Base-by-base conservation (phyloP, 2,888 invertebrate genomes). In the Cheilosia variabilis region DNA sequence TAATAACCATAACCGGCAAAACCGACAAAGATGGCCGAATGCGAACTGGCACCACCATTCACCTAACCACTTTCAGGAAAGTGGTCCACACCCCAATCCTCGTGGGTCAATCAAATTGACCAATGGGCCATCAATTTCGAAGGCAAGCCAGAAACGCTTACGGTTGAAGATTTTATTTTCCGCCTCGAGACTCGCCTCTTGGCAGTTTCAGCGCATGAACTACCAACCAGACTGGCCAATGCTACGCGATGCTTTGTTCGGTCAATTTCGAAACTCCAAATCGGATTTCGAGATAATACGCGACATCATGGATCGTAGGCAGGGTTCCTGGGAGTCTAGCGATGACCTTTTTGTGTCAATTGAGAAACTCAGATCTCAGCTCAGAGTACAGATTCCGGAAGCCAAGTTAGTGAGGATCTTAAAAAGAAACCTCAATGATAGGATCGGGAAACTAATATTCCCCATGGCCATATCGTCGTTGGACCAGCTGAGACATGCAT, bases 81-180 rank as follows among this genome's bases (percentile, higher is more conserved):
- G 7, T 31, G 31, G 31, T 31, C 7, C 31, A 6, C 31, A 31
- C 6, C 31, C 31, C 7, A 31, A 31, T 31, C 31, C 31, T 7
- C 31, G 31, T 7, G 31, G 31, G 7, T 15, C 43, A n/a, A 43
- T 43, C 15, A 43, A 43, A 43, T 43, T 43, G 62, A 62, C 4
- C 45, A 62, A 13, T 62, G 62, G 62, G 62, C 45, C 1, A 62
- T 60, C 1, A 9, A 24, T 1, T 62, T 62, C 24, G 27, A 62
- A 2, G 45, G 45, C 1, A 45, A 27, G 4, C 41, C 58, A 10
- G 58, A 58, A 5, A 34, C 45, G 1, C 34, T 50, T 6, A 60
- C n/a, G 7, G 65, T 5, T 9, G 47, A 6, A 50, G 60, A 60
- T 31, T 31, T 31, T 7, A 7, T 31, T 31, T 31, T 31, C 7